These are phyloP conservation scores for Galerucella calmariensis DNA, from an alignment of 2,888 invertebrate genomes.

Conservation along the genomic window DNA sequence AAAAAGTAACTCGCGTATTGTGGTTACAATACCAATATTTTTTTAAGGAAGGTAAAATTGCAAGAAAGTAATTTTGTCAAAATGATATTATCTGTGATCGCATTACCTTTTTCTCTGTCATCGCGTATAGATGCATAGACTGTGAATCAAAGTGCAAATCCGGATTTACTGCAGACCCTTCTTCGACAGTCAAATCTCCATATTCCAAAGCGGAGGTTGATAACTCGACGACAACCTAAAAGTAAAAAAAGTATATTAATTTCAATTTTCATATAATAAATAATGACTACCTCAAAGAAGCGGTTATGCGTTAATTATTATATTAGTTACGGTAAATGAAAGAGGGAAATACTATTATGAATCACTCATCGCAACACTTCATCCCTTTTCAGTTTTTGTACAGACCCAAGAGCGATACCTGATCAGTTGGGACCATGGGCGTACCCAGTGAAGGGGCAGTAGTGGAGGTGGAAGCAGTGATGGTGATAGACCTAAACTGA, in stretches of 20 bases:
- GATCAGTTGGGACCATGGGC: too few relatives aligned
- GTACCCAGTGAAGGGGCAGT: too few relatives aligned
- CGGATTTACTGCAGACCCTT: conserved; percentile 83
- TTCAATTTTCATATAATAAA: too few relatives aligned
- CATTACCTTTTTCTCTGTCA: conserved; percentile 88
- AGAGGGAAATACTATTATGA: too few relatives aligned
- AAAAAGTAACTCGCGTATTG: background rate
- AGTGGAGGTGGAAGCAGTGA: too few relatives aligned
- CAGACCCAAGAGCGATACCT: too few relatives aligned
- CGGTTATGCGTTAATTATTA: too few relatives aligned
- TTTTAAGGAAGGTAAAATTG: background rate
- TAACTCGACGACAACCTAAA: conserved; percentile 88
- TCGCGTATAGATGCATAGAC: conserved; percentile 91
- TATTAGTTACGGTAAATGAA: too few relatives aligned
- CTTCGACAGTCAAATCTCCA: conserved; percentile 87
- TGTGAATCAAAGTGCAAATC: conserved; percentile 94
- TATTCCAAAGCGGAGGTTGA: conserved; percentile 88
- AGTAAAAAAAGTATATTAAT: conserved; percentile 36
- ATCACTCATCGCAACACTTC: too few relatives aligned
- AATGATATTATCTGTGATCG: background rate
- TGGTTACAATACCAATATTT: background rate
- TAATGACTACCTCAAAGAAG: too few relatives aligned
- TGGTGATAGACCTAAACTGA: too few relatives aligned
- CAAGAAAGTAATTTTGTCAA: background rate
- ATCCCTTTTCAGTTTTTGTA: too few relatives aligned